phyloP scores from a whole-genome alignment of 2,888 invertebrate species.

The Elysia crispata region DNA sequence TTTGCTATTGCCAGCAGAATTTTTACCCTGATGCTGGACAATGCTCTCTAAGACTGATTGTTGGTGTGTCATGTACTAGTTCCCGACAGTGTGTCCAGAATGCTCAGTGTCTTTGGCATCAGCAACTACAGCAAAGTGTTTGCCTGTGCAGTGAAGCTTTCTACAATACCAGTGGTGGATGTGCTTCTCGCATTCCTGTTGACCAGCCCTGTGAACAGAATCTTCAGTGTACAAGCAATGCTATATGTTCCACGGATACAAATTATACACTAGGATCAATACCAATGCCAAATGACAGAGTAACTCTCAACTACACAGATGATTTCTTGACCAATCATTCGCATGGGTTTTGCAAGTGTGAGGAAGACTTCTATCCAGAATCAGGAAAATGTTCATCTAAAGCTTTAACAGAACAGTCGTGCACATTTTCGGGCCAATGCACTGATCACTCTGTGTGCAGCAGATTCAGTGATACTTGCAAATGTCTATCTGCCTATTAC shows the following conservation, averaged over 20 bases:
- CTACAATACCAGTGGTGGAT: conserved; percentile 46
- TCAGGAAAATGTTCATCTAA: conserved; percentile 17
- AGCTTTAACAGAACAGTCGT: conserved; percentile 30
- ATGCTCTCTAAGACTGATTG: conserved; percentile 10
- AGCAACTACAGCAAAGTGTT: conserved; percentile 19
- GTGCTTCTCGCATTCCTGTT: conserved; percentile 18
- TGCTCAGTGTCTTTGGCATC: conserved; percentile 27
- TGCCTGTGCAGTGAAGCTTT: conserved; percentile 42
- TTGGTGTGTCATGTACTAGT: conserved; percentile 22
- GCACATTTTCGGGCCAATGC: conserved; percentile 42
- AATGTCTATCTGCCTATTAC: conserved; percentile 47
- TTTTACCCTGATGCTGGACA: conserved; percentile 40
- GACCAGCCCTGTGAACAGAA: conserved; percentile 11
- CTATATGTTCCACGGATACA: too few species aligned
- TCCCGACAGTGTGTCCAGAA: conserved; percentile 46
- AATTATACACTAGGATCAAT: neutral
- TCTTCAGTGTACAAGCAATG: neutral
- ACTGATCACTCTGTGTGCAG: conserved; percentile 45
- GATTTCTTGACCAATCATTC: too few species aligned
- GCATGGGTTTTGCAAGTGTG: conserved; percentile 32
- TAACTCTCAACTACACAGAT: too few species aligned
- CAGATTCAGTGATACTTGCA: conserved; percentile 39
- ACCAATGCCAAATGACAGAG: neutral
- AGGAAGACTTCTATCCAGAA: conserved; percentile 39
- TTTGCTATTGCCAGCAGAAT: conserved; percentile 35